Percentiles rank a stretch among this genome's conserved stretches.
These are phyloP conservation scores for Nephrotoma guestfalica DNA, from an alignment of 2,888 invertebrate genomes.

Conservation along the genomic window DNA sequence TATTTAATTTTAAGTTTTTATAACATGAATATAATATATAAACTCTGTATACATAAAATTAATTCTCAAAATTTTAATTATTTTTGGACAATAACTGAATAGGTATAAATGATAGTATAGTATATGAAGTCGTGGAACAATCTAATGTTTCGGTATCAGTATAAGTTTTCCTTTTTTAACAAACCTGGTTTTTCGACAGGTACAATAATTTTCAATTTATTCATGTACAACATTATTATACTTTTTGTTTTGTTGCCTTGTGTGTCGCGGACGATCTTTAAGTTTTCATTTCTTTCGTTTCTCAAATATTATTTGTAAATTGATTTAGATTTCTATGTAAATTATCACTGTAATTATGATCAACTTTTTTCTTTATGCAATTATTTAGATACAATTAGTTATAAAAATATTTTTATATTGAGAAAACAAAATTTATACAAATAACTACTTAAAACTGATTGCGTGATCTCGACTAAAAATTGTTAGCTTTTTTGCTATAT, in stretches of 20 bases:
- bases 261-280: background rate
- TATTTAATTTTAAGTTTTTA: background rate
- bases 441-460: background rate
- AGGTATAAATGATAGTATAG: constrained; percentile 17
- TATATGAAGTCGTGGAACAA: constrained; percentile 30
- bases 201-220: background rate
- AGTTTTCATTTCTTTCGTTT: background rate
- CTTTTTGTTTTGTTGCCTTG: background rate
- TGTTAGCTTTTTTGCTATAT: background rate
- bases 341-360: background rate
- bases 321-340: background rate
- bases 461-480: background rate
- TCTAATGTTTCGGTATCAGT: background rate
- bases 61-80: background rate
- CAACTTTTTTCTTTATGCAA: background rate
- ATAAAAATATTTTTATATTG: background rate
- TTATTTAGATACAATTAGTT: background rate
- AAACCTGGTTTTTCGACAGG: background rate
- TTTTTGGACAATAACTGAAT: background rate
- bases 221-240: background rate
- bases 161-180: background rate
- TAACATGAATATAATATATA: background rate
- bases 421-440: background rate
- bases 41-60: background rate
- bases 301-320: background rate